Percentiles rank a stretch among this genome's conserved stretches.
Evolutionary conservation across 1,140 invertebrate species (phyloP).

Genomic region (Drosophila trapezifrons): DNA sequence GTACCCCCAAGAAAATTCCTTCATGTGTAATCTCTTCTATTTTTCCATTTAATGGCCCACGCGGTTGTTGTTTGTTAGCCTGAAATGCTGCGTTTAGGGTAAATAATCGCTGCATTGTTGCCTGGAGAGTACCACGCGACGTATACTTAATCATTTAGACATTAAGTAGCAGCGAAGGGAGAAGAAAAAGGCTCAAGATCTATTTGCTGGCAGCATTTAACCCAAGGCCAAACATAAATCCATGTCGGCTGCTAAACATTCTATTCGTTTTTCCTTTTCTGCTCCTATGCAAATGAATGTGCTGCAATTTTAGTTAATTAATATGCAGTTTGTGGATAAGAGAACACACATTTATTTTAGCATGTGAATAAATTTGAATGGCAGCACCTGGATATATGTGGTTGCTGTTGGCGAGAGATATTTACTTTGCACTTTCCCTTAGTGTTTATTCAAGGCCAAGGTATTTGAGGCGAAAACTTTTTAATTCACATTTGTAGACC

Average conservation of each 20-base stretch:
- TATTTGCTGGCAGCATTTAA: conserved; percentile 50
- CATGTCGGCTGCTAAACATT: neutral
- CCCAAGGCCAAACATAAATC: conserved; percentile 46
- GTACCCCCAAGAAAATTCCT: neutral
- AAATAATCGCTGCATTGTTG: conserved; percentile 65
- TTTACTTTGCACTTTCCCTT: conserved; percentile 1
- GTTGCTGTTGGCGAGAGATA: neutral
- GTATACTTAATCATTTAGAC: conserved; percentile 76
- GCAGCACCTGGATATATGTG: conserved; percentile 18
- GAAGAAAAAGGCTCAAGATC: conserved; percentile 33
- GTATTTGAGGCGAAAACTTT: conserved; percentile 7
- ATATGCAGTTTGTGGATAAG: conserved; percentile 43
- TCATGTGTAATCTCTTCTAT: conserved; percentile 13
- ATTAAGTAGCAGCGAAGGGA: conserved; percentile 60
- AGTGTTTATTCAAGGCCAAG: conserved; percentile 26
- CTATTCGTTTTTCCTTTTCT: conserved; percentile 1
- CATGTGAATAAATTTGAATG: conserved; percentile 34
- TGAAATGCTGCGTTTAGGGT: conserved; percentile 57
- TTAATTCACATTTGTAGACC: conserved; percentile 11
- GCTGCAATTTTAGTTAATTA: conserved; percentile 39
- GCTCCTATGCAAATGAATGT: conserved; percentile 23
- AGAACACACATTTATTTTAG: conserved; percentile 33
- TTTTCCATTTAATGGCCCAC: conserved; percentile 37
- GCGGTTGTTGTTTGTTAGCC: conserved; percentile 37
- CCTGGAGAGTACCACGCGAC: conserved; percentile 47